Base-by-base conservation (phyloP, 2,797 vertebrate species). In the Epinephelus awoara region DNA sequence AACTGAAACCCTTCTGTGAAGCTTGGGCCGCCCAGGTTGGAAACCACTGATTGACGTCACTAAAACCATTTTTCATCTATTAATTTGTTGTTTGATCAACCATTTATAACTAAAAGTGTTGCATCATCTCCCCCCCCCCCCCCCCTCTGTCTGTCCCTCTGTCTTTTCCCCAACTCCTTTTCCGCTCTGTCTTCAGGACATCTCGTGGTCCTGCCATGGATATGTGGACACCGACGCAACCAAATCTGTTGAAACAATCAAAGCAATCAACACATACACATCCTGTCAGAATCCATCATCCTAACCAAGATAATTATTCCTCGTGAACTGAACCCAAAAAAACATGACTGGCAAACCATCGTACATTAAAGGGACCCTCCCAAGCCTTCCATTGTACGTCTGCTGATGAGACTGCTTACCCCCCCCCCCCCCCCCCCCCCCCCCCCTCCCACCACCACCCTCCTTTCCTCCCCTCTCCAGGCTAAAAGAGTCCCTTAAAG, bases 261-360 rank as follows among this genome's bases (percentile, higher is more conserved):
- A 91, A 92, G 83, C 52, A 91, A 89, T 89, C 78, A 68, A 82
- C 84, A 78, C 88, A 49, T 89, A 69, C 58, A 67, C 85, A 90
- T 86, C 89, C 86, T 58, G 80, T 83, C 54, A 62, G 89, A 94
- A 86, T 89, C 80, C 80, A 91, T 90, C 80, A 71, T 84, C 90
- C 85, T 69, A 79, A 82, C 67, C 54, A 77, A 88, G 86, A 93
- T 68, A 83, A 89, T 85, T 84, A 86, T 78, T 90, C 81, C 84
- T 88, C 49, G 57, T 79, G 77, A 88, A 91, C 74, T 77, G 85
- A 94, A 93, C 91, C 91, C 94, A 92, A 93, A 93, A 93, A 85
- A 82, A 51, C 4, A 40, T 83, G 73, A 82, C 75, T 63, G 58
- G 85, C 77, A 17, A 77, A 70, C 77, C 84, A 70, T 89, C 84